Conservation (phyloP, 2,113 vertebrate genomes). For the Diglossa brunneiventris region DNA sequence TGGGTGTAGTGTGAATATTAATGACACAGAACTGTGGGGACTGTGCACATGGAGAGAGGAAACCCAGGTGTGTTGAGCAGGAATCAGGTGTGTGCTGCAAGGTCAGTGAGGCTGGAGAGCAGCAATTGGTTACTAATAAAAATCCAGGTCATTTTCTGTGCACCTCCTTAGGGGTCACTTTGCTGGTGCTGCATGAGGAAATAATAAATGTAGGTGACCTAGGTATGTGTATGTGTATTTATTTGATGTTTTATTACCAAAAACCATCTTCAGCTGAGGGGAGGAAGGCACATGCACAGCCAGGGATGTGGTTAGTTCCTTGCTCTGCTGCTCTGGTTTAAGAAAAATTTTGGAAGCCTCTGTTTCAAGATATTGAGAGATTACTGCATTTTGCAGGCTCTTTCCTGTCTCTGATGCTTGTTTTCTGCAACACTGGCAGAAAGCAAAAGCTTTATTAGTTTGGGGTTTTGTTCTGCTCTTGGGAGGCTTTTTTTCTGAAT, state of each 20-base stretch:
- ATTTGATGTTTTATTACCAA: background rate
- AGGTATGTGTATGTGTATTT: background rate
- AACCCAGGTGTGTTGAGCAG: rapidly evolving
- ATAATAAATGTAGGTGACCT: background rate
- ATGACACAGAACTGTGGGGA: background rate
- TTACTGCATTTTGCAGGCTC: background rate
- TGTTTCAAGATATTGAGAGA: background rate
- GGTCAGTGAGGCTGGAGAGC: background rate
- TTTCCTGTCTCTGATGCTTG: background rate
- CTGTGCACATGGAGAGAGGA: background rate
- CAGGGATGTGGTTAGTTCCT: background rate
- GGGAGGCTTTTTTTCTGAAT: background rate
- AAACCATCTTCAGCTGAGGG: background rate
- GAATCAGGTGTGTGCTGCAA: background rate
- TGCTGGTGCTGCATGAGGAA: background rate
- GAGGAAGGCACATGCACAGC: background rate
- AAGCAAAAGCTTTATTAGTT: background rate
- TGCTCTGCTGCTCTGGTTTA: background rate
- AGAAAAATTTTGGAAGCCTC: background rate
- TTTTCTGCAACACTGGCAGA: background rate
- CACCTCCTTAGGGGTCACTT: background rate
- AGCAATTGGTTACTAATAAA: background rate
- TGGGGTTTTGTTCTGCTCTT: background rate
- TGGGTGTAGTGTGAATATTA: background rate
- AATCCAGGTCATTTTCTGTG: background rate